phyloP scores from a whole-genome alignment of 53 echinoderm and acorn worm genomes.

The Arbacia lixula region DNA sequence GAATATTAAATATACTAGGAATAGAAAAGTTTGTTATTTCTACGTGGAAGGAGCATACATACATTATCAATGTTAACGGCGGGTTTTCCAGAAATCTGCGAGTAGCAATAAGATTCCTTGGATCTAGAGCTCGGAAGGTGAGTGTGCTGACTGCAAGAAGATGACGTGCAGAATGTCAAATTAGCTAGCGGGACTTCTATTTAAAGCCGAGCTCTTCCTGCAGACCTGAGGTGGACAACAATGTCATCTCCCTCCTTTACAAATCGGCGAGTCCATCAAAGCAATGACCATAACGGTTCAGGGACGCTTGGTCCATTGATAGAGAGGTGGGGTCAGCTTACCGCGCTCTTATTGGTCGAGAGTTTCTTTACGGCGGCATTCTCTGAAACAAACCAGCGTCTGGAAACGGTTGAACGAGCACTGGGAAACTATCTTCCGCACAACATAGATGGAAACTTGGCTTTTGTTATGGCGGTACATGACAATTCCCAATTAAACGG shows the following conservation, averaged over 20 bases:
- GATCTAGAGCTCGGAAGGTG: too few species aligned
- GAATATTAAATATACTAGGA: not conserved
- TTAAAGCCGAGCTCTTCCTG: too few species aligned
- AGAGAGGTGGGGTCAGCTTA: not conserved
- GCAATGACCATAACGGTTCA: too few species aligned
- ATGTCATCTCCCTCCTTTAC: not conserved
- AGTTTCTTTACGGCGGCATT: slow-evolving; percentile 1
- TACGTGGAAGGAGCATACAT: not conserved
- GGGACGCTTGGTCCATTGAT: not conserved
- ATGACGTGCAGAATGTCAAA: too few species aligned
- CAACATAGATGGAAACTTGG: not conserved
- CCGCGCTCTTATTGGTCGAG: slow-evolving; percentile 34
- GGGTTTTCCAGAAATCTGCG: too few species aligned
- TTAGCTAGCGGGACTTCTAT: too few species aligned
- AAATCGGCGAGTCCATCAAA: slow-evolving; percentile 32
- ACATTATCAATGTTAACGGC: too few species aligned
- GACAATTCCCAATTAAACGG: not conserved
- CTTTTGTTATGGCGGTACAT: not conserved
- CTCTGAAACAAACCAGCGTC: not conserved
- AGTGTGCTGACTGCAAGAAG: not conserved
- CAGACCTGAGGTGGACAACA: too few species aligned
- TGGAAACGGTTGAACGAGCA: not conserved
- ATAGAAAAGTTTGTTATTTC: not conserved
- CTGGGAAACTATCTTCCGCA: not conserved
- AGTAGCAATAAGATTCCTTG: too few species aligned